These are phyloP conservation scores for Ectropis grisescens DNA, from an alignment of 1,140 invertebrate genomes.

Conservation along the genomic window DNA sequence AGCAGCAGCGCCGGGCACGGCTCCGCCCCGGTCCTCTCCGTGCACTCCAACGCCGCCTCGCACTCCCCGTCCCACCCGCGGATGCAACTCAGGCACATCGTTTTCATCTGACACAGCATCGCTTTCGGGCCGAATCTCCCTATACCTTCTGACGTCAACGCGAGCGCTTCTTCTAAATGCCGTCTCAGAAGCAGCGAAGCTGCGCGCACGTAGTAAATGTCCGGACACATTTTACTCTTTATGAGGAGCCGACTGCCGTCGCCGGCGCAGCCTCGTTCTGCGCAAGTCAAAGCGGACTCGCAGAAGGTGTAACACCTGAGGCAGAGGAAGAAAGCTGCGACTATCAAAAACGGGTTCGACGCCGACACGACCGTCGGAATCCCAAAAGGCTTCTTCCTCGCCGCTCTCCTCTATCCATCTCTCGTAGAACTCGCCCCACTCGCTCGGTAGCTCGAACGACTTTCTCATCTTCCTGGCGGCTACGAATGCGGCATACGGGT, in stretches of 20 bases:
- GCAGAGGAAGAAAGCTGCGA: slow-evolving; percentile 55
- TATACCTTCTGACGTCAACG: slow-evolving; percentile 27
- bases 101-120: slow-evolving; percentile 42
- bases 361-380: slow-evolving; percentile 23
- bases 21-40: slow-evolving; percentile 33
- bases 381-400: slow-evolving; percentile 54
- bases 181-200: slow-evolving; percentile 32
- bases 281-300: slow-evolving; percentile 37
- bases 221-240: slow-evolving; percentile 12
- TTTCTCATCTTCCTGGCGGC: slow-evolving; percentile 54
- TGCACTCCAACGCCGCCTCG: slow-evolving; percentile 31
- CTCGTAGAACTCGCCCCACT: slow-evolving; percentile 40
- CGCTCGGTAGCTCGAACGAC: slow-evolving; percentile 32
- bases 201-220: slow-evolving; percentile 40
- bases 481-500: slow-evolving; percentile 42
- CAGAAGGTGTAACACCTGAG: slow-evolving; percentile 42
- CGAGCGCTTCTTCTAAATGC: slow-evolving; percentile 25
- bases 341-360: slow-evolving; percentile 40
- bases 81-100: slow-evolving; percentile 27
- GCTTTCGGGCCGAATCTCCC: slow-evolving; percentile 38
- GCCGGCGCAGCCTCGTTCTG: slow-evolving; percentile 28
- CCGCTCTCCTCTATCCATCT: slow-evolving; percentile 45
- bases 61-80: slow-evolving; percentile 46
- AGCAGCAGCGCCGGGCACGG: slow-evolving; percentile 31
- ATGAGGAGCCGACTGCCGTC: slow-evolving; percentile 20